Conservation (phyloP, 1,140 invertebrate species). For the Condylostylus longicornis region DNA sequence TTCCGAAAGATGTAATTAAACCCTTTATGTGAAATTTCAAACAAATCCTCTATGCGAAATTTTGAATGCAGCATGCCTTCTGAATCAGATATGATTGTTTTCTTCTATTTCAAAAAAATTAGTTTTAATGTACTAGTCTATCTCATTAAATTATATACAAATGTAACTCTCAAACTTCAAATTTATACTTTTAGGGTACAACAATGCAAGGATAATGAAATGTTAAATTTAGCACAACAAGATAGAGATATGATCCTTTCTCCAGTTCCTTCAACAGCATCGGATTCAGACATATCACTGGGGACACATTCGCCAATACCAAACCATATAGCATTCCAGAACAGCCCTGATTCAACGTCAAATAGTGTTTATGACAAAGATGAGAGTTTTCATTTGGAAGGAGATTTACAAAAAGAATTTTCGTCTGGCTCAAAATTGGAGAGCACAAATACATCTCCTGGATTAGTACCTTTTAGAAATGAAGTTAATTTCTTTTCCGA, state of each 20-base stretch:
- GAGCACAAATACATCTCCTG: slow-evolving; percentile 11
- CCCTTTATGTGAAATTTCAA: no score
- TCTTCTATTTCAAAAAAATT: no score
- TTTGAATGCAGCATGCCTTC: no score
- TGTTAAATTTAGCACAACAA: slow-evolving; percentile 18
- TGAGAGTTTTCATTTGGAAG: slow-evolving; percentile 26
- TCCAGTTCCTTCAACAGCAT: slow-evolving; percentile 32
- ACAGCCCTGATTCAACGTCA: slow-evolving; percentile 30
- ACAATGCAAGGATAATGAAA: slow-evolving; percentile 27
- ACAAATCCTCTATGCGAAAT: no score
- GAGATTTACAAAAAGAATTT: slow-evolving; percentile 27
- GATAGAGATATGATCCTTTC: slow-evolving; percentile 25
- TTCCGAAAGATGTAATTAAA: no score
- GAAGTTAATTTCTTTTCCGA: slow-evolving; percentile 27
- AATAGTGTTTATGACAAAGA: slow-evolving; percentile 29
- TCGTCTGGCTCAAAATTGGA: slow-evolving; percentile 9
- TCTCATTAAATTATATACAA: no score
- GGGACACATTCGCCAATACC: slow-evolving; percentile 39
- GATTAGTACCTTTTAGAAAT: slow-evolving; percentile 21
- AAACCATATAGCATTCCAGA: slow-evolving; percentile 28
- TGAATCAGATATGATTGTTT: no score
- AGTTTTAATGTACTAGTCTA: no score
- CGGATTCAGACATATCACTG: slow-evolving; percentile 38
- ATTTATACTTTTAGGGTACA: slow-evolving; percentile 23
- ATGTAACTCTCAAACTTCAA: no score